Percentiles rank a stretch among this genome's conserved stretches.
Conservation (phyloP, 2,797 vertebrate species). For the Lerista edwardsae region DNA sequence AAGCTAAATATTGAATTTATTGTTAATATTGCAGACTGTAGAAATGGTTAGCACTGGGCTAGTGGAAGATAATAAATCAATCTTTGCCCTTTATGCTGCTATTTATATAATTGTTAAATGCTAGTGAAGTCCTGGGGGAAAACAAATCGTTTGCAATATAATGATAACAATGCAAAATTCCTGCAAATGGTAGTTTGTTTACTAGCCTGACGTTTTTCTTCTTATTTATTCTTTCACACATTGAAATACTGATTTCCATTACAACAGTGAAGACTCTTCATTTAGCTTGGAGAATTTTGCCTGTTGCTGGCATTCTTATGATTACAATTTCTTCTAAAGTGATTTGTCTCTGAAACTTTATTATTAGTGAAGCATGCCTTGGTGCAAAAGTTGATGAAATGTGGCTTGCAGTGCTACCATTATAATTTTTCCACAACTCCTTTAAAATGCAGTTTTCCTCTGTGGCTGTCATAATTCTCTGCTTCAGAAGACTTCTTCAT, state of each 20-base stretch:
- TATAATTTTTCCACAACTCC: neutral
- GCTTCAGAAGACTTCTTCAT: neutral
- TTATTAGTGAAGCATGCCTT: accelerated
- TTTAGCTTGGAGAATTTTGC: conserved; percentile 1
- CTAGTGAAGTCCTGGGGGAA: conserved; percentile 13
- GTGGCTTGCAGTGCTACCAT: neutral
- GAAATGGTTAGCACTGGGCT: neutral
- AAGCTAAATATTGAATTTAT: neutral
- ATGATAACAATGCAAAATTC: neutral
- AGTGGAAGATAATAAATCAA: neutral
- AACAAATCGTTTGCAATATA: neutral
- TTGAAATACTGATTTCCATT: neutral
- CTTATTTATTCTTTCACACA: neutral
- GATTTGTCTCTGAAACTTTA: accelerated
- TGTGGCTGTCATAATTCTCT: neutral
- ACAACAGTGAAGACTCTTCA: neutral
- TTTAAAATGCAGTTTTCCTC: neutral
- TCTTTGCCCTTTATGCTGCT: neutral
- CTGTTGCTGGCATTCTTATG: neutral
- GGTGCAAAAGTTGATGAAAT: neutral
- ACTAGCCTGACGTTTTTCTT: neutral
- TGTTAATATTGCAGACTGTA: neutral
- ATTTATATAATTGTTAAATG: conserved; percentile 3
- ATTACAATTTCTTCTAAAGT: neutral
- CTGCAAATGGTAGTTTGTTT: neutral